Evolutionary conservation across 2,113 vertebrate species (phyloP).

Genomic region (Jaculus jaculus): DNA sequence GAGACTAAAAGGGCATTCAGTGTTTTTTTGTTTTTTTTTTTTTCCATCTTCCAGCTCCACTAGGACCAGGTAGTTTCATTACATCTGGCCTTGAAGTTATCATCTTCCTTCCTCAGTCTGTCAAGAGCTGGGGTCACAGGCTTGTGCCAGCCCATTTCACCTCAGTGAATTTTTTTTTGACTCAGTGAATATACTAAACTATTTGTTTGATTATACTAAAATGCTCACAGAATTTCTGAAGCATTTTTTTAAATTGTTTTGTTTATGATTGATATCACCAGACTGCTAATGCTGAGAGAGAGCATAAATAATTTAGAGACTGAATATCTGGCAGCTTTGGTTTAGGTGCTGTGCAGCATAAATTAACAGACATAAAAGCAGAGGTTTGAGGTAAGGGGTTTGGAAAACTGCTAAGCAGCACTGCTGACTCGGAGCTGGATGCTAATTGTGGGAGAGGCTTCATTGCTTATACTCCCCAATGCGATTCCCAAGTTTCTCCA

Average conservation of each 20-base stretch:
- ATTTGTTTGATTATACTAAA: not conserved
- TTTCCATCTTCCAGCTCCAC: not conserved
- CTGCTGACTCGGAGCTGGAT: not conserved
- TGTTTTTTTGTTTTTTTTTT: not conserved
- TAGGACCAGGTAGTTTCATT: not conserved
- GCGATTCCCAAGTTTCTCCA: not conserved
- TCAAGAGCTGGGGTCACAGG: not conserved
- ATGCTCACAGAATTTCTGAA: not conserved
- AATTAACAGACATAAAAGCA: not conserved
- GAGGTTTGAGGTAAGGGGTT: not conserved
- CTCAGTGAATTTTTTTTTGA: too few relatives aligned
- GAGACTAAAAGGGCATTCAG: not conserved
- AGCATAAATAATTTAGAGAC: slow-evolving; percentile 56
- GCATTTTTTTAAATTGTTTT: not conserved
- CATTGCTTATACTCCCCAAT: not conserved
- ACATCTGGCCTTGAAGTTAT: not conserved
- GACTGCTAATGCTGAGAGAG: not conserved
- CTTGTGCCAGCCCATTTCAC: not conserved
- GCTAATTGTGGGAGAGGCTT: not conserved
- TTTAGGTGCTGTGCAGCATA: not conserved
- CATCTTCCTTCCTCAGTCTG: not conserved
- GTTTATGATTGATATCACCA: not conserved
- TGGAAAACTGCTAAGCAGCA: not conserved
- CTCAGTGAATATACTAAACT: not conserved
- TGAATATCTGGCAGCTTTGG: not conserved